Percentiles rank a stretch among this genome's conserved stretches.
These are phyloP conservation scores for Plecotus auritus DNA, from an alignment of 2,113 vertebrate species.

Conservation along the genomic window DNA sequence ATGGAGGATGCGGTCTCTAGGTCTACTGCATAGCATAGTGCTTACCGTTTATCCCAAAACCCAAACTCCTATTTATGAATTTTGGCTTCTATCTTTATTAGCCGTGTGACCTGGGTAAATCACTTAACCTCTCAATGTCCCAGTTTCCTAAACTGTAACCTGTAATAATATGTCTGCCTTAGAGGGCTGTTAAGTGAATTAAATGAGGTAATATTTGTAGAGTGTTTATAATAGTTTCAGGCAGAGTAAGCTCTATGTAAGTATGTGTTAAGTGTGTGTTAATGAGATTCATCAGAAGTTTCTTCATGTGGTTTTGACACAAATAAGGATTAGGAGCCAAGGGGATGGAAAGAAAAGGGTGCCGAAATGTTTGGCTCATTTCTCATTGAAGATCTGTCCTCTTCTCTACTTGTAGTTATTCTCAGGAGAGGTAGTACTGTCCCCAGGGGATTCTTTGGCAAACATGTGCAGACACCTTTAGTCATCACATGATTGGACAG, in stretches of 20 bases:
- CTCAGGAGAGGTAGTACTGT: not conserved
- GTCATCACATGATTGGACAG: not conserved
- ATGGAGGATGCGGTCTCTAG: not conserved
- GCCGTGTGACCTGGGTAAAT: not conserved
- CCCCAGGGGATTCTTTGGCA: not conserved
- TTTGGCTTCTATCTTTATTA: not conserved
- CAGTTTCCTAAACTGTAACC: not conserved
- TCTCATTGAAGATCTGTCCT: not conserved
- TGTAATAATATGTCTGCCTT: not conserved
- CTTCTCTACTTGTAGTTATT: not conserved
- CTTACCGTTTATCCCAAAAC: not conserved
- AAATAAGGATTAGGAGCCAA: not conserved
- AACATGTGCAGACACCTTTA: not conserved
- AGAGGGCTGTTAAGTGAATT: not conserved
- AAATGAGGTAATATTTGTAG: not conserved
- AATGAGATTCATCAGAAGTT: not conserved
- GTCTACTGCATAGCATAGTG: not conserved
- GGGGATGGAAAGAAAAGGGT: not conserved
- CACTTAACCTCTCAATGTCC: not conserved
- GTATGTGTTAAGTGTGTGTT: not conserved
- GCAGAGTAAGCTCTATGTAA: not conserved
- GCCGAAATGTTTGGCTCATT: not conserved
- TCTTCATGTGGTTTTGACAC: not conserved
- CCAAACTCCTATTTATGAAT: not conserved
- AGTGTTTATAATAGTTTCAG: not conserved